A percentile compares a stretch with the other conserved stretches of the same genome.
These are phyloP conservation scores for Heterochromis multidens DNA, from an alignment of 2,113 vertebrate genomes.

Conservation along the genomic window DNA sequence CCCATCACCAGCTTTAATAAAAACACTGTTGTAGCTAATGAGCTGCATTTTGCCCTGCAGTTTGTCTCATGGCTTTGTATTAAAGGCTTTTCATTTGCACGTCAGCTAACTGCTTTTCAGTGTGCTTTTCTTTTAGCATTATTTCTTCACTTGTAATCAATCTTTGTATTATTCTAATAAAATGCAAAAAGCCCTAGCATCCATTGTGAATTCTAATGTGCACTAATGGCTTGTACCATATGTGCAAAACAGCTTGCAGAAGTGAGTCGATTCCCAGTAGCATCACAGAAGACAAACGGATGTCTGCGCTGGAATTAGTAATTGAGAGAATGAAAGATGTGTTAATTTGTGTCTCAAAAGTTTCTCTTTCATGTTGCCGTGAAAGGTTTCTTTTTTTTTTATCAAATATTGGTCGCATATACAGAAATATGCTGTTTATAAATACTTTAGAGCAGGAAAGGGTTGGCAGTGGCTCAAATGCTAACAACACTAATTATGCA, in stretches of 20 bases:
- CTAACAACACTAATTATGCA: not conserved
- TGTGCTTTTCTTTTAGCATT: slow-evolving; percentile 9
- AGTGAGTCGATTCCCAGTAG: slow-evolving; percentile 44
- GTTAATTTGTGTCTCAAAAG: not conserved
- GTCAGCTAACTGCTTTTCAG: not conserved
- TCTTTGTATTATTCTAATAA: slow-evolving; percentile 54
- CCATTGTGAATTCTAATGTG: slow-evolving; percentile 63
- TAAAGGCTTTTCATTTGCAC: not conserved
- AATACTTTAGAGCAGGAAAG: not conserved
- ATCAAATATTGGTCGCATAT: not conserved
- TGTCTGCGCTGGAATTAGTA: slow-evolving; percentile 31
- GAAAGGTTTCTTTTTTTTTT: not conserved
- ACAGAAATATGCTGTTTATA: not conserved
- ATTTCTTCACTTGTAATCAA: slow-evolving; percentile 35
- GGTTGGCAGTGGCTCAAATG: not conserved
- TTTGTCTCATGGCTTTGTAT: not conserved
- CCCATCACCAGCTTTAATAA: slow-evolving; percentile 22
- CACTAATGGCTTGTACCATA: slow-evolving; percentile 63
- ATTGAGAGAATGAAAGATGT: slow-evolving; percentile 6
- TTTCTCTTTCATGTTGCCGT: not conserved
- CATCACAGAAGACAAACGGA: slow-evolving; percentile 12
- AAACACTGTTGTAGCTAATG: slow-evolving; percentile 8
- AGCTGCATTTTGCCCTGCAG: not conserved
- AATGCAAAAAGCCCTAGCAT: slow-evolving; percentile 34
- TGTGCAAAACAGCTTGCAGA: slow-evolving; percentile 63